These are phyloP conservation scores for Drosophila gunungcola DNA, from an alignment of 1,140 invertebrate genomes.

Conservation along the genomic window DNA sequence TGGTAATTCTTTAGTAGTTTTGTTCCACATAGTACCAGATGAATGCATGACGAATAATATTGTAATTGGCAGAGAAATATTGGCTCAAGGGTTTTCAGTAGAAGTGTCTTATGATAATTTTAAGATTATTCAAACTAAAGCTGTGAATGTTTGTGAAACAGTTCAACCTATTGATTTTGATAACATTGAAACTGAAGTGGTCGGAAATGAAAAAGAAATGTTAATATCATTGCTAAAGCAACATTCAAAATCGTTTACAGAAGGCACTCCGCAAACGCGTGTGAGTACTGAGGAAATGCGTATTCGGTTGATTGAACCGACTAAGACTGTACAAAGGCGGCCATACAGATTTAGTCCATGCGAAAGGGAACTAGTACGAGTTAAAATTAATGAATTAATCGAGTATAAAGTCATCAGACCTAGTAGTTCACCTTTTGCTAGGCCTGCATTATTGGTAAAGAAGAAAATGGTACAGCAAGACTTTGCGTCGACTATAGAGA, in stretches of 20 bases:
- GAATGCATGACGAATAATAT: conserved; percentile 1
- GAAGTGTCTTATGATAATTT: neutral
- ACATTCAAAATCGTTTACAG: neutral
- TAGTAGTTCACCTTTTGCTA: neutral
- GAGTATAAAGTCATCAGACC: neutral
- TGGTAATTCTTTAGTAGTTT: neutral
- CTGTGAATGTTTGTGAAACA: neutral
- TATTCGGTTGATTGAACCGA: neutral
- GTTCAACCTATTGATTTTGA: neutral
- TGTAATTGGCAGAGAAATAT: neutral
- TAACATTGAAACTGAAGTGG: neutral
- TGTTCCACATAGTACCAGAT: neutral
- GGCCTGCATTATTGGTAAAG: too few relatives aligned
- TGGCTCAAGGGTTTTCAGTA: neutral
- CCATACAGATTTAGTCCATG: neutral
- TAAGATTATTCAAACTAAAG: conserved; percentile 5
- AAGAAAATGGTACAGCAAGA: too few relatives aligned
- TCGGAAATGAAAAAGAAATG: neutral
- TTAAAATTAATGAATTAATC: neutral
- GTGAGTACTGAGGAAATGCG: conserved; percentile 1
- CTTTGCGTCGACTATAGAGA: too few relatives aligned
- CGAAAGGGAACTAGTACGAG: neutral
- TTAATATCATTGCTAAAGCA: neutral
- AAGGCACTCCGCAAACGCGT: neutral
- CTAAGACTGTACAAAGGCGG: neutral